phyloP scores from a whole-genome alignment of 2,888 invertebrate genomes.

The Eupithecia centaureata region DNA sequence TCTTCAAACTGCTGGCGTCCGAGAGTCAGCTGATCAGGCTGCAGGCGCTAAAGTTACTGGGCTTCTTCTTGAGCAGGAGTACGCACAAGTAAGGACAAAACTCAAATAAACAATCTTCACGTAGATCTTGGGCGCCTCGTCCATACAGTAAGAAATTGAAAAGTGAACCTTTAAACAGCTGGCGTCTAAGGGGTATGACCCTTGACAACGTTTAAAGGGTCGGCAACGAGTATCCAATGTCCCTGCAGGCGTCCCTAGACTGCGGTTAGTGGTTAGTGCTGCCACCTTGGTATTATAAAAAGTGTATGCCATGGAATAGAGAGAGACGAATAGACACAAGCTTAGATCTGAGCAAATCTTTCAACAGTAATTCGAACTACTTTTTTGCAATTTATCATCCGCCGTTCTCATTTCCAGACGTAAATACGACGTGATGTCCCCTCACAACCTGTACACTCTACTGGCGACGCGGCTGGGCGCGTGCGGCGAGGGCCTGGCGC shows the following conservation, averaged over 20 bases:
- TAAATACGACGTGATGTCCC: constrained; percentile 99
- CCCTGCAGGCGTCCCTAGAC: too few species aligned
- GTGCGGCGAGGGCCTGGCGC: constrained; percentile 91
- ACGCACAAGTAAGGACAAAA: constrained; percentile 92
- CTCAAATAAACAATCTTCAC: background rate
- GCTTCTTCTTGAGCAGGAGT: constrained; percentile 98
- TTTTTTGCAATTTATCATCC: background rate
- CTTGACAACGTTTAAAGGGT: too few species aligned
- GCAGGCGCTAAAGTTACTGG: constrained; percentile 97
- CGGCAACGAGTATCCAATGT: too few species aligned
- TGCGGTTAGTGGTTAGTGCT: too few species aligned
- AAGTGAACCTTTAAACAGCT: too few species aligned
- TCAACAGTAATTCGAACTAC: background rate
- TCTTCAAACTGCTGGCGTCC: constrained; percentile 98
- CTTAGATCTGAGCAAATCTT: too few species aligned
- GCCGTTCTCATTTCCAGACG: constrained; percentile 85
- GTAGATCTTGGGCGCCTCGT: background rate
- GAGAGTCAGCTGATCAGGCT: constrained; percentile 98
- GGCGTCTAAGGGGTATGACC: background rate
- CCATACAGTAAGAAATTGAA: too few species aligned
- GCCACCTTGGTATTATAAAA: too few species aligned
- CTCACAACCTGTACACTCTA: constrained; percentile 98
- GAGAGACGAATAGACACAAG: too few species aligned
- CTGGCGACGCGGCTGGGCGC: constrained; percentile 93
- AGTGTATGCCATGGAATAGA: too few species aligned